Conservation (phyloP, 2,888 invertebrate species). For the Polydrusus pterygomalis region DNA sequence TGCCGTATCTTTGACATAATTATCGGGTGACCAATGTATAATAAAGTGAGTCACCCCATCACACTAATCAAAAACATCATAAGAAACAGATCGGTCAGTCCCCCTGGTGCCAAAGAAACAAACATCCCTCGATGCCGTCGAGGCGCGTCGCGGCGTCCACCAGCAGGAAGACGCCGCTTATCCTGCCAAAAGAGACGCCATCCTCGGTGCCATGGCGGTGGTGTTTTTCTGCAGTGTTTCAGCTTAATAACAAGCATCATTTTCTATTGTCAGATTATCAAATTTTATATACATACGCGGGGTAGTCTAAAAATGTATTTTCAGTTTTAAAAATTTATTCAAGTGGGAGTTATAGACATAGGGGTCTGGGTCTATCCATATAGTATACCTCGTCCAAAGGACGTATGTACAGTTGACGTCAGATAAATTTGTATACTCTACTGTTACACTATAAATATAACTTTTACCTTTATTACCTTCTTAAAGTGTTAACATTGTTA, state of each 20-base stretch:
- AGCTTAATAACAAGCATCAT: conserved; percentile 9
- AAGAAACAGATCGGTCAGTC: conserved; percentile 39
- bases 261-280: conserved; percentile 1
- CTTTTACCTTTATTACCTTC: too few relatives aligned
- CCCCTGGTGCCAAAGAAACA: conserved; percentile 44
- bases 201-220: conserved; percentile 18
- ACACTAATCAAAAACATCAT: conserved; percentile 41
- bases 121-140: conserved; percentile 32
- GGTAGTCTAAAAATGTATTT: too few relatives aligned
- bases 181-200: conserved; percentile 38
- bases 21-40: conserved; percentile 12
- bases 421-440: too few relatives aligned
- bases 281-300: neutral
- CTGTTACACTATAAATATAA: too few relatives aligned
- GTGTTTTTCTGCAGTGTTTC: conserved; percentile 16
- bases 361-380: too few relatives aligned
- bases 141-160: conserved; percentile 33
- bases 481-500: too few relatives aligned
- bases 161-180: conserved; percentile 40
- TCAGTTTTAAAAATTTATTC: too few relatives aligned
- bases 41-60: conserved; percentile 18
- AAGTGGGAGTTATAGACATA: too few relatives aligned
- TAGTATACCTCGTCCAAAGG: too few relatives aligned
- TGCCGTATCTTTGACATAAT: neutral
- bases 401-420: too few relatives aligned